A percentile compares a stretch with the other conserved stretches of the same genome.
These are phyloP conservation scores for Agrotis exclamationis DNA, from an alignment of 2,888 invertebrate species.

Conservation along the genomic window DNA sequence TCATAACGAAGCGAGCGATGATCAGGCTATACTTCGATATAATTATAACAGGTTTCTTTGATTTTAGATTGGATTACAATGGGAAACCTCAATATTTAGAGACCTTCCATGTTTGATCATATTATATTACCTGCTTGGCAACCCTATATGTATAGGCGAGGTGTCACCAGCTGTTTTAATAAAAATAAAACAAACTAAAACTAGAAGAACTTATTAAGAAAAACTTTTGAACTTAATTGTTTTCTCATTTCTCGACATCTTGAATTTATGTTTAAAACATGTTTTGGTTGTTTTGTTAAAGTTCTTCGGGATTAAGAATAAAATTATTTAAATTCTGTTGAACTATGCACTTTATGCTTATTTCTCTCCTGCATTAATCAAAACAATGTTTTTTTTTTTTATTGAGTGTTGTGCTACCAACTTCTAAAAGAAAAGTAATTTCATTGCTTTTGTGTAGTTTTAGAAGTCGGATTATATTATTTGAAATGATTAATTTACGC, in stretches of 20 bases:
- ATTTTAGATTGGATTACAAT: too few relatives aligned
- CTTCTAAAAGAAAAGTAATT: too few relatives aligned
- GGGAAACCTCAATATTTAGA: too few relatives aligned
- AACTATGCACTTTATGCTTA: neutral
- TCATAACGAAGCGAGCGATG: too few relatives aligned
- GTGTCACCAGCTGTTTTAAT: constrained; percentile 45
- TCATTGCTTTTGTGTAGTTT: too few relatives aligned
- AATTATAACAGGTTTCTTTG: too few relatives aligned
- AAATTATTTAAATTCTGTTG: neutral
- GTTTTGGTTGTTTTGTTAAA: constrained; percentile 16
- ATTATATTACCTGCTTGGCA: neutral
- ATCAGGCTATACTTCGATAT: too few relatives aligned
- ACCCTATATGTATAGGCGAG: constrained; percentile 37
- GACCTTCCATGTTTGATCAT: too few relatives aligned
- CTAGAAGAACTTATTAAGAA: constrained; percentile 34
- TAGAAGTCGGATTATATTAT: too few relatives aligned
- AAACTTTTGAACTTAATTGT: constrained; percentile 44
- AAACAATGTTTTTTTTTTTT: neutral
- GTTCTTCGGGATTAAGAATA: constrained; percentile 1
- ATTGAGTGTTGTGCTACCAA: too few relatives aligned
- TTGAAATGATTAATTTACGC: too few relatives aligned
- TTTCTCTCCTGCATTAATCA: neutral
- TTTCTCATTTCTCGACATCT: constrained; percentile 43
- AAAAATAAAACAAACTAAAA: constrained; percentile 43
- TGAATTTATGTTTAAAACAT: constrained; percentile 35